Base-by-base conservation (phyloP, 2,888 invertebrate species). In the Cyaniris semiargus region DNA sequence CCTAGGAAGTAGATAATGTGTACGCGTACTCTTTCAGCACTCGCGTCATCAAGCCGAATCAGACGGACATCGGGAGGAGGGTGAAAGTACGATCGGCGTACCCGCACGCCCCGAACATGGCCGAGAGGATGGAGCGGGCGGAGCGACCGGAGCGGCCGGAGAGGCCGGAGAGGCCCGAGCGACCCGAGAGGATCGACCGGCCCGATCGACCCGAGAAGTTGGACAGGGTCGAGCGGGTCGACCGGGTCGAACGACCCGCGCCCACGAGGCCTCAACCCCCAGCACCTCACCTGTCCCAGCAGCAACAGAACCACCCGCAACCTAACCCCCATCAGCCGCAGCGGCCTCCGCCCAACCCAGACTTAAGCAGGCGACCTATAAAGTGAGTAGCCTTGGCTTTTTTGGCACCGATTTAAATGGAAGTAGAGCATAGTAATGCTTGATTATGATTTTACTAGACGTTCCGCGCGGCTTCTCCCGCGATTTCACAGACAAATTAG, bases 1-100 rank as follows among this genome's bases (percentile, higher is more conserved):
- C 66, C 27, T 31, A 66, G 27, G 31, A 2, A 27, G 27, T 66
- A 27, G 66, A 66, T 66, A 66, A 27, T 10, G 66, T 10, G 1
- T 2, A 8, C 23, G 21, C 23, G 13, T n/a, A 10, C 8, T 66
- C 23, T 95, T 95, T 76, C 94, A 98, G 98, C 94, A 97, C 98
- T 86, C 96, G 98, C 89, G 98, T 98, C 90, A 98, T 98, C 88
- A 98, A 98, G 92, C 97, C 97, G 83, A 97, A 97, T 92, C 97
- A 97, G 88, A 97, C 97, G 85, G 97, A 97, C 91, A 97, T 98
- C 86, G 98, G 98, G 79, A 95, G 97, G 83, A 97, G 97, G 89
- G 97, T 98, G 82, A 98, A 98, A 90, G 95, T 97, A 88, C 97
- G 93, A 78, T 84, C 89, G 79, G 86, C 90, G 80, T 90, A 93